Conservation (phyloP, 2,888 invertebrate species). For the Tortricodes alternella region DNA sequence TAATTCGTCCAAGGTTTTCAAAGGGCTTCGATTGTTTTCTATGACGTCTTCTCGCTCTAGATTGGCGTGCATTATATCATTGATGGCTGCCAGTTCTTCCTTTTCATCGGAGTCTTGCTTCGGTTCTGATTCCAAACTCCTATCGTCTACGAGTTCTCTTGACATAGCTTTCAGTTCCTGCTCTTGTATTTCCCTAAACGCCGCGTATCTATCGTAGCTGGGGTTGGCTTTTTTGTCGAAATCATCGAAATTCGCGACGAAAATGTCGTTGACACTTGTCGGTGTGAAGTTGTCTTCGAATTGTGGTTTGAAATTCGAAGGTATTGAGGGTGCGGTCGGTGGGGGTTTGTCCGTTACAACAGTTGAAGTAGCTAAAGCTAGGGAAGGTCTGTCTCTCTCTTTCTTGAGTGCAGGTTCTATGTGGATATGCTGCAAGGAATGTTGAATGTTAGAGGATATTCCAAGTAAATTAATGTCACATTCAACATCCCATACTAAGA, state of each 20-base stretch:
- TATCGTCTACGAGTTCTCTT: slow-evolving; percentile 56
- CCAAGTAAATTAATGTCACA: too few relatives aligned
- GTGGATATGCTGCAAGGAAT: slow-evolving; percentile 64
- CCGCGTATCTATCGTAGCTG: slow-evolving; percentile 92
- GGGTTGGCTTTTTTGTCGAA: slow-evolving; percentile 81
- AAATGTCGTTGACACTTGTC: slow-evolving; percentile 70
- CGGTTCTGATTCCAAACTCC: slow-evolving; percentile 44
- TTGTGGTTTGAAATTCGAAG: slow-evolving; percentile 74
- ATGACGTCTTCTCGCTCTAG: slow-evolving; percentile 54
- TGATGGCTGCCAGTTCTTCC: slow-evolving; percentile 61
- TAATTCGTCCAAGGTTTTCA: slow-evolving; percentile 68
- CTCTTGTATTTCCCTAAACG: slow-evolving; percentile 92
- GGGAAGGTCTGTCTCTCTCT: slow-evolving; percentile 54
- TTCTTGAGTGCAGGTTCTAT: slow-evolving; percentile 52
- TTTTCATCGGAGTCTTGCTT: slow-evolving; percentile 70
- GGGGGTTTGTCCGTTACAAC: slow-evolving; percentile 39
- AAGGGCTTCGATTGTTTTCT: slow-evolving; percentile 61
- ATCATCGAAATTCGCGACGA: slow-evolving; percentile 87
- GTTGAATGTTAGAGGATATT: background rate
- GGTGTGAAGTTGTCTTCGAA: slow-evolving; percentile 86
- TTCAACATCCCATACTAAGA: too few relatives aligned
- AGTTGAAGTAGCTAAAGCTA: slow-evolving; percentile 40
- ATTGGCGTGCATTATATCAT: slow-evolving; percentile 57
- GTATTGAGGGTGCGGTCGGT: slow-evolving; percentile 39
- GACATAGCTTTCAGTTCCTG: slow-evolving; percentile 84